A percentile compares a stretch with the other conserved stretches of the same genome.
Conservation (phyloP, 2,888 invertebrate species). For the Mimas tiliae region DNA sequence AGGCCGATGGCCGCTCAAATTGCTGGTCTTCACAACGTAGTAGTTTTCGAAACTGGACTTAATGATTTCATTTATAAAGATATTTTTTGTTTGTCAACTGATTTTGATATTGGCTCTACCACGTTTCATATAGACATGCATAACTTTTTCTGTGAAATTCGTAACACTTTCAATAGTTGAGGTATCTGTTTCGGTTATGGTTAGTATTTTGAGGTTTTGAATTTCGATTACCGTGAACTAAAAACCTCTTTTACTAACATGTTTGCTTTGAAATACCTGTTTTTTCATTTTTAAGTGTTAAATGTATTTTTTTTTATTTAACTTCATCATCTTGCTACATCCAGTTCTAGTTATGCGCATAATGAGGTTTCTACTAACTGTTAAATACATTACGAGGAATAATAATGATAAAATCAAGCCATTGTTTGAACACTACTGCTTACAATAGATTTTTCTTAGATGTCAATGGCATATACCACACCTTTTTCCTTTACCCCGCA, state of each 20-base stretch:
- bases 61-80: conserved; percentile 27
- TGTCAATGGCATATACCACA: too few species aligned
- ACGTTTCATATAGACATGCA: conserved; percentile 1
- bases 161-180: conserved; percentile 31
- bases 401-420: not conserved
- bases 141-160: conserved; percentile 30
- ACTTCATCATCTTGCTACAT: too few species aligned
- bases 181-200: conserved; percentile 5
- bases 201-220: not conserved
- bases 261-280: not conserved
- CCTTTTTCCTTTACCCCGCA: too few species aligned
- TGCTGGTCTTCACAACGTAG: conserved; percentile 28
- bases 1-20: conserved; percentile 42
- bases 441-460: too few species aligned
- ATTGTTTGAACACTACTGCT: conserved; percentile 2
- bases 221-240: not conserved
- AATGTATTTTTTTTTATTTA: too few species aligned
- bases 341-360: not conserved
- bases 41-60: conserved; percentile 32
- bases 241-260: not conserved
- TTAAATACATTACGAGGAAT: not conserved
- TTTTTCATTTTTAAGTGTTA: not conserved
- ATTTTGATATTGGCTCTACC: not conserved
- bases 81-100: conserved; percentile 16
- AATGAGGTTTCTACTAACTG: not conserved